A percentile compares a stretch with the other conserved stretches of the same genome.
Conservation (phyloP, 2,888 invertebrate species). For the Coecobrya sp. region DNA sequence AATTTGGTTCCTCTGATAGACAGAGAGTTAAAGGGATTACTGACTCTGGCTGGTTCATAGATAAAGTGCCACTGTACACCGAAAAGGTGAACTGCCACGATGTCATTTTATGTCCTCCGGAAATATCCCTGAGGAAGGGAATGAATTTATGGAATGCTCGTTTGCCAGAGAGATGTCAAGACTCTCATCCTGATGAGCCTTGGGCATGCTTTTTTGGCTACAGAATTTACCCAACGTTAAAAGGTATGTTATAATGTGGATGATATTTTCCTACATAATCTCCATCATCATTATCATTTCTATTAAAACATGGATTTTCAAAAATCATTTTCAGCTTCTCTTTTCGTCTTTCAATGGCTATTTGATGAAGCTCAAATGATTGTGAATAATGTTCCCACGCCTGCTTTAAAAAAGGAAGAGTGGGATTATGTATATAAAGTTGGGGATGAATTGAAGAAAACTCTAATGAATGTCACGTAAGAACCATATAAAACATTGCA, state of each 20-base stretch:
- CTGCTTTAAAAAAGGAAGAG: slow-evolving; percentile 93
- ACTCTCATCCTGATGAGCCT: slow-evolving; percentile 91
- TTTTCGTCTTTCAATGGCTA: slow-evolving; percentile 98
- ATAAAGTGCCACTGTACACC: slow-evolving; percentile 93
- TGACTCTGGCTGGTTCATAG: slow-evolving; percentile 98
- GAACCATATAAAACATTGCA: slow-evolving; percentile 85
- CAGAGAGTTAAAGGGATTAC: slow-evolving; percentile 93
- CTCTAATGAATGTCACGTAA: slow-evolving; percentile 93
- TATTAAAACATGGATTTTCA: no score
- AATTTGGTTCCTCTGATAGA: slow-evolving; percentile 75
- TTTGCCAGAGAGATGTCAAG: slow-evolving; percentile 93
- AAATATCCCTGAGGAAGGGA: slow-evolving; percentile 92
- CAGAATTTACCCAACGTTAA: slow-evolving; percentile 94
- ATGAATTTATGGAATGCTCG: slow-evolving; percentile 94
- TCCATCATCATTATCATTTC: no score
- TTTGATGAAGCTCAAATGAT: slow-evolving; percentile 98
- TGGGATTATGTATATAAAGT: slow-evolving; percentile 98
- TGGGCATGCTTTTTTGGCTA: slow-evolving; percentile 98
- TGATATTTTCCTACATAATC: background rate
- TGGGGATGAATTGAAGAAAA: slow-evolving; percentile 94
- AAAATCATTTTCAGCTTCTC: slow-evolving; percentile 91
- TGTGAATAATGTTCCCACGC: slow-evolving; percentile 96
- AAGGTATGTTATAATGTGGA: slow-evolving; percentile 89
- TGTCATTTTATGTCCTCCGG: slow-evolving; percentile 90
- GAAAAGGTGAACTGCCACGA: slow-evolving; percentile 87